Base-by-base conservation (phyloP, 2,888 invertebrate species). In the Caenorhabditis angaria region DNA sequence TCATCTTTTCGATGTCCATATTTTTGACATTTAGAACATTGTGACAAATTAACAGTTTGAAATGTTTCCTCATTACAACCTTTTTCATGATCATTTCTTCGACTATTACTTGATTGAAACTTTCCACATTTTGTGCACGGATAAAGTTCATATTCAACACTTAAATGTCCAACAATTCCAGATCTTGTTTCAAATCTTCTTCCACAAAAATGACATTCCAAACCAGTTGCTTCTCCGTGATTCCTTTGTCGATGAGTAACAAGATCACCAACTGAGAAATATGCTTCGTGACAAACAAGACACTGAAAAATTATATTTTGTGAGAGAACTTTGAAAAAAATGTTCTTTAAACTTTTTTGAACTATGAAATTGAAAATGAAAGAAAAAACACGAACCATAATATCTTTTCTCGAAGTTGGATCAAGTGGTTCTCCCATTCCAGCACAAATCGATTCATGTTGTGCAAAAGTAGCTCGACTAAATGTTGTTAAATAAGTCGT, bases 101-200 rank as follows among this genome's bases (percentile, higher is more conserved):
- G 27, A n/a, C n/a, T 29, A 12, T 27, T n/a, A n/a, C 54, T 54
- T 8, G 27, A 54, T 18, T 28, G 28, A n/a, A 5, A 18, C 24
- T 54, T 54, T 10, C 29, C 54, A 24, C 54, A 54, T 28, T 54
- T 54, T 8, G 24, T 6, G 28, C 54, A 54, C n/a, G 27, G 54
- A 28, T 22, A 54, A 10, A 54, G n/a, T 6, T 54, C 28, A n/a
- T 54, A 54, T 29, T 54, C 54, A 10, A 54, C 24, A 24, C 24
- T 54, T 8, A 54, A 24, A 28, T 54, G 54, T 18, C 54, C 28
- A 14, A 54, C 27, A 28, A 28, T 28, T 18, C 54, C 54, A 24
- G 54, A n/a, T 18, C 28, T n/a, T 18, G 54, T 18, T 28, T 54
- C 54, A 24, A 54, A 54, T 5, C n/a, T 8, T 25, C 24, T n/a